phyloP scores from a whole-genome alignment of 2,113 vertebrate genomes.

The Mesocricetus auratus region DNA sequence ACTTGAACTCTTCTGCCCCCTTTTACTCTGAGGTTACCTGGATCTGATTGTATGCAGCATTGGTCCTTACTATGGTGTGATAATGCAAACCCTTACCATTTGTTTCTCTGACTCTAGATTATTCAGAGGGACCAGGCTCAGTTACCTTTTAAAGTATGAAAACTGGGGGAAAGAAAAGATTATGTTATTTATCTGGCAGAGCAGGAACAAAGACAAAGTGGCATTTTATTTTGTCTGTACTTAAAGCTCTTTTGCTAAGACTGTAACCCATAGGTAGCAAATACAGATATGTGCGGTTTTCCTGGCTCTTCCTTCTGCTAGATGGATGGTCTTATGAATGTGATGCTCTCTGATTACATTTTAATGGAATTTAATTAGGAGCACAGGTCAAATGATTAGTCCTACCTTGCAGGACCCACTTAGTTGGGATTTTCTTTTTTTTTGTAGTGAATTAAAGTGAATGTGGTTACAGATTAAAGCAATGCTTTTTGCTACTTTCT shows the following conservation, averaged over 20 bases:
- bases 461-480: background rate
- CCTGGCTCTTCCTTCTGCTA: background rate
- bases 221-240: background rate
- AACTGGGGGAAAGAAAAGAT: background rate
- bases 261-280: background rate
- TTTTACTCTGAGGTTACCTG: background rate
- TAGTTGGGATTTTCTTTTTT: background rate
- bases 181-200: background rate
- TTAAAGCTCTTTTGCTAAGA: background rate
- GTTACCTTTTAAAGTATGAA: constrained; percentile 10
- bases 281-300: background rate
- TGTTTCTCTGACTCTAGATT: constrained; percentile 30
- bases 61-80: constrained; percentile 2
- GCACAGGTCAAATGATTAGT: background rate
- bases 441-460: background rate
- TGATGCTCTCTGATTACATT: background rate
- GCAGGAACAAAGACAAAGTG: constrained; percentile 33
- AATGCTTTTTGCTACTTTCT: background rate
- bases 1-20: background rate
- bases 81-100: background rate
- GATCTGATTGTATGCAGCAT: background rate
- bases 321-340: background rate
- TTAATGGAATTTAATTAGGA: background rate
- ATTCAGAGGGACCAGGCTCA: background rate
- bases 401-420: background rate